Evolutionary conservation across 2,113 vertebrate genomes (phyloP), one percentile per base, ranked within the genome.

Genomic region (Bombycilla garrulus): DNA sequence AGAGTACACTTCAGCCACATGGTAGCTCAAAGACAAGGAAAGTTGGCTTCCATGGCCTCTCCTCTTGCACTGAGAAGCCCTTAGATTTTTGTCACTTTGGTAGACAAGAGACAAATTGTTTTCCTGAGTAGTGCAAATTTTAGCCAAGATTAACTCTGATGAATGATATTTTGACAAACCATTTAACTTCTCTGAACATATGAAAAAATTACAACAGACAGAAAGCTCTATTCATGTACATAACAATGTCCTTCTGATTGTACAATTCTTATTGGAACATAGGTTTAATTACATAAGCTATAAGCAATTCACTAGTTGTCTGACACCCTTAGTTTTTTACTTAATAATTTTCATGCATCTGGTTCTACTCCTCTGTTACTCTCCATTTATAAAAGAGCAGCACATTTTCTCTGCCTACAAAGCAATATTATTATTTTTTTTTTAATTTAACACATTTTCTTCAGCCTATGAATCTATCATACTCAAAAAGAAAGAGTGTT

Each of bases 171-270:
- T 91, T 92, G 91, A 83, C 48, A 44, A 96, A 83, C n/a, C 58
- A 13, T 60, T 94, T 82, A 91, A 88, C 67, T 80, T 88, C 40
- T 74, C 62, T 86, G 81, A 93, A 71, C 48, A 73, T 38, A 95
- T 77, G 47, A 82, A 89, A n/a, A 90, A 35, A 9, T 82, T 88
- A 48, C 28, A 23, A 44, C 13, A 25, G 44, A 53, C 6, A 81
- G 61, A 86, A 91, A 20, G 4, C 12, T 61, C 5, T 45, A 20
- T 61, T 82, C 5, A 5, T 60, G 21, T 2, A 8, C 40, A 25
- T 36, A 24, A 44, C 13, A 71, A 74, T 80, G 28, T 22, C 35
- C 16, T 45, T 60, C 67, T 86, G 73, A 48, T 54, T 82, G 4
- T n/a, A 42, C 15, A 61, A 56, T 69, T 83, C 69, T 80, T 71